Percentiles rank a stretch among this genome's conserved stretches.
phyloP scores from a whole-genome alignment of 2,797 vertebrate genomes.

The Sparidentex hasta region DNA sequence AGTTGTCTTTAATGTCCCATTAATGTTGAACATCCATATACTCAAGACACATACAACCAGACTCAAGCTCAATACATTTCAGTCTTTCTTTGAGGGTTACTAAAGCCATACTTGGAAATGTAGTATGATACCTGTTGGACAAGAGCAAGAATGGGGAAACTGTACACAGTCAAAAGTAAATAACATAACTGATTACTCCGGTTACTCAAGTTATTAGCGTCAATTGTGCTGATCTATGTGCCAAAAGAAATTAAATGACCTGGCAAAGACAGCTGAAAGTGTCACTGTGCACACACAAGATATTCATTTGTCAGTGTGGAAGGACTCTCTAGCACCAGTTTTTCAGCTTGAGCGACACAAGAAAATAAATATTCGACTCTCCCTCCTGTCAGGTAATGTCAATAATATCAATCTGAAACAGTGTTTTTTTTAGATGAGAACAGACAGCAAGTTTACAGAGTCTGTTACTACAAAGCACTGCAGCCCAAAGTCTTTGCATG shows the following conservation, averaged over 20 bases:
- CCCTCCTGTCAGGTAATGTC: background rate
- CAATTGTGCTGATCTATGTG: background rate
- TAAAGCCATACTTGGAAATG: background rate
- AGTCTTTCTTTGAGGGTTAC: conserved; percentile 2
- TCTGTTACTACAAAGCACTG: background rate
- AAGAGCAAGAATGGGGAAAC: background rate
- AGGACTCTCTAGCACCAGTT: conserved; percentile 4
- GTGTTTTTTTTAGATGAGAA: background rate
- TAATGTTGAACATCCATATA: background rate
- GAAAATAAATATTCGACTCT: conserved; percentile 1
- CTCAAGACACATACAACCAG: background rate
- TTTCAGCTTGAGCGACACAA: conserved; percentile 18
- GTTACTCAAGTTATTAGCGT: background rate
- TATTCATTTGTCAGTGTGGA: background rate
- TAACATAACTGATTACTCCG: background rate
- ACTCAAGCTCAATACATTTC: background rate
- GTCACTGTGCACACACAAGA: background rate
- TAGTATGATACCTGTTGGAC: background rate
- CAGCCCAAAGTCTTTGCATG: background rate
- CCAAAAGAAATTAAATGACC: background rate
- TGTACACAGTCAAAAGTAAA: background rate
- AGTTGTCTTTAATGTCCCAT: background rate
- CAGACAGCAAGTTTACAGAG: background rate
- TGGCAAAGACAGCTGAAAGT: background rate
- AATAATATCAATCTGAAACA: background rate